These are phyloP conservation scores for Ernsta delagoae DNA, from an alignment of 2,888 invertebrate genomes.

Conservation along the genomic window DNA sequence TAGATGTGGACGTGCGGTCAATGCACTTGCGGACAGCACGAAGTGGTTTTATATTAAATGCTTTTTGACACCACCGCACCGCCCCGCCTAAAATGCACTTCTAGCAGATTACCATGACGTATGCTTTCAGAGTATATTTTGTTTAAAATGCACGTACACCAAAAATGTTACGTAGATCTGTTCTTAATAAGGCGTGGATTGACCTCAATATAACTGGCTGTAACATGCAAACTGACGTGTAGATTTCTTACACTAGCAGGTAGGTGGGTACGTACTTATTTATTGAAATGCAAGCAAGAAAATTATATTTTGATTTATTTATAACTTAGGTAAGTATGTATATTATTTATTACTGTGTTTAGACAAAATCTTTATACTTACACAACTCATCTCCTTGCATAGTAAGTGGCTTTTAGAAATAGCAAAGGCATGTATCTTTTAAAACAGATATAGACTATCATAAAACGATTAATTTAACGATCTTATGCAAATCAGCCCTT, in stretches of 20 bases:
- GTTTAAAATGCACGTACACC: conserved; percentile 7
- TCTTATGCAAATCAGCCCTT: conserved; percentile 10
- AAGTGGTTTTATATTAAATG: background rate
- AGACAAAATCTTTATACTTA: background rate
- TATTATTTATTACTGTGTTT: no score
- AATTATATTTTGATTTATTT: background rate
- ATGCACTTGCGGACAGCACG: conserved; percentile 1
- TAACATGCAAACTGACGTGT: background rate
- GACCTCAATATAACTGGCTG: background rate
- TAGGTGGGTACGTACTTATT: background rate
- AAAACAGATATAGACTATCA: background rate
- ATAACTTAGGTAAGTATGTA: background rate
- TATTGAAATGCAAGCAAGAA: background rate
- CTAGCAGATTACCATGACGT: background rate
- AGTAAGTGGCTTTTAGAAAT: background rate
- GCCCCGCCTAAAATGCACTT: background rate
- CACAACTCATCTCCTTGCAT: background rate
- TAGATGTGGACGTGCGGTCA: conserved; percentile 39
- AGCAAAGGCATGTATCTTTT: no score
- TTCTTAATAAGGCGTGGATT: background rate
- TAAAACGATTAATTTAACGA: background rate
- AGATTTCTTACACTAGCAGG: background rate
- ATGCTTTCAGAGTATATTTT: conserved; percentile 2
- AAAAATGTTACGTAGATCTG: conserved; percentile 2
- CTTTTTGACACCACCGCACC: background rate